Percentiles rank a stretch among this genome's conserved stretches.
These are phyloP conservation scores for Corydoras sp. DNA, from an alignment of 2,113 vertebrate genomes.

Conservation along the genomic window DNA sequence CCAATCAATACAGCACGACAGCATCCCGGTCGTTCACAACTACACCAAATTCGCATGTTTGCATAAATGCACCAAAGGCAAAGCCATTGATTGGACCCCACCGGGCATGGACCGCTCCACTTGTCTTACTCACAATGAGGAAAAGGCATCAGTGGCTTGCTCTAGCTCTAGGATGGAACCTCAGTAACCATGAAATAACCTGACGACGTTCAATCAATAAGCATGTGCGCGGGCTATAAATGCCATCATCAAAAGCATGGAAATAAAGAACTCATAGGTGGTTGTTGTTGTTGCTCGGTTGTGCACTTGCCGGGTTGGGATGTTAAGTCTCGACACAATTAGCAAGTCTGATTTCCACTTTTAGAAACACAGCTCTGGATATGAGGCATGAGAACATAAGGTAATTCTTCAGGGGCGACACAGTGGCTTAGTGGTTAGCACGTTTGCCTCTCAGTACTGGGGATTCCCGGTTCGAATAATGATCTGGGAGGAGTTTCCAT, in stretches of 20 bases:
- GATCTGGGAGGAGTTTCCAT: too few relatives aligned
- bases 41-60: background rate
- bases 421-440: too few relatives aligned
- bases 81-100: conserved; percentile 13
- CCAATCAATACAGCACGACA: background rate
- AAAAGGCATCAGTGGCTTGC: conserved; percentile 18
- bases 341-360: too few relatives aligned
- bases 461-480: too few relatives aligned
- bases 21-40: background rate
- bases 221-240: background rate
- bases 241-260: background rate
- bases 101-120: too few relatives aligned
- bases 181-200: conserved; percentile 12
- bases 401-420: too few relatives aligned
- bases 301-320: background rate
- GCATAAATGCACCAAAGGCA: conserved; percentile 2
- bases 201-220: conserved; percentile 16
- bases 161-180: conserved; percentile 23
- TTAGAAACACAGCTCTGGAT: too few relatives aligned
- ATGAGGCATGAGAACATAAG: too few relatives aligned
- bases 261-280: background rate
- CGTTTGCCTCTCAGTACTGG: too few relatives aligned
- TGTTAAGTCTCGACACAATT: too few relatives aligned
- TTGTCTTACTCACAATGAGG: background rate
- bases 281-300: background rate